phyloP scores from a whole-genome alignment of 2,888 invertebrate species.

The Dryobotodes eremita region DNA sequence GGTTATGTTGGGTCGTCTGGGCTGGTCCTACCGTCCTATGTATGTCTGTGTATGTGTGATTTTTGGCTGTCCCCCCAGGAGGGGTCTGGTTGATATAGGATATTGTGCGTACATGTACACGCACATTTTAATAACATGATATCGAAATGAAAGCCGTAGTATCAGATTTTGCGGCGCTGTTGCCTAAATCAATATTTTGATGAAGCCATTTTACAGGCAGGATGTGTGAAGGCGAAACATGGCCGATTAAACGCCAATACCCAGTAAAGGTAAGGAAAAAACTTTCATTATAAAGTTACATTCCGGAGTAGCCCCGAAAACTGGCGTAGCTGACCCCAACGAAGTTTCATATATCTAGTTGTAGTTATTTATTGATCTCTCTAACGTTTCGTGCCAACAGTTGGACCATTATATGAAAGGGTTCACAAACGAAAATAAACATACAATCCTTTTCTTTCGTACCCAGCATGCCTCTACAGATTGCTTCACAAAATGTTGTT shows the following conservation, averaged over 20 bases:
- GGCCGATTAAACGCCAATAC: background rate
- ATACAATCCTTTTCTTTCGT: background rate
- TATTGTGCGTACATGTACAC: conserved; percentile 29
- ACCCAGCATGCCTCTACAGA: conserved; percentile 1
- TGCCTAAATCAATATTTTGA: conserved; percentile 41
- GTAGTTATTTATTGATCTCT: background rate
- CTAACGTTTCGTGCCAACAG: background rate
- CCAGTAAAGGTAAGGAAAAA: background rate
- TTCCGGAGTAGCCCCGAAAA: background rate
- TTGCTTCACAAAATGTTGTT: conserved; percentile 34
- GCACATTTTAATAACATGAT: conserved; percentile 46
- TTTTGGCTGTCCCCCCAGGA: conserved; percentile 55
- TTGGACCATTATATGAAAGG: background rate
- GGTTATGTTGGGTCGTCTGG: conserved; percentile 61
- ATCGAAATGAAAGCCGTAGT: conserved; percentile 22
- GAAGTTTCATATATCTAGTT: background rate
- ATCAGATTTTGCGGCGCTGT: conserved; percentile 19
- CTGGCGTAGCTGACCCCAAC: background rate
- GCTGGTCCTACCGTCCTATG: conserved; percentile 28
- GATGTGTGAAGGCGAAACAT: conserved; percentile 9
- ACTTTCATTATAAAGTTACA: background rate
- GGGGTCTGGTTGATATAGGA: conserved; percentile 37
- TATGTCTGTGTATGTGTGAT: conserved; percentile 46
- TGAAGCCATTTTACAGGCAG: conserved; percentile 21
- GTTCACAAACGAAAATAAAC: background rate